Evolutionary conservation across 64 coral and sea anemone species (phyloP).

Genomic region (Montipora efflorescens): DNA sequence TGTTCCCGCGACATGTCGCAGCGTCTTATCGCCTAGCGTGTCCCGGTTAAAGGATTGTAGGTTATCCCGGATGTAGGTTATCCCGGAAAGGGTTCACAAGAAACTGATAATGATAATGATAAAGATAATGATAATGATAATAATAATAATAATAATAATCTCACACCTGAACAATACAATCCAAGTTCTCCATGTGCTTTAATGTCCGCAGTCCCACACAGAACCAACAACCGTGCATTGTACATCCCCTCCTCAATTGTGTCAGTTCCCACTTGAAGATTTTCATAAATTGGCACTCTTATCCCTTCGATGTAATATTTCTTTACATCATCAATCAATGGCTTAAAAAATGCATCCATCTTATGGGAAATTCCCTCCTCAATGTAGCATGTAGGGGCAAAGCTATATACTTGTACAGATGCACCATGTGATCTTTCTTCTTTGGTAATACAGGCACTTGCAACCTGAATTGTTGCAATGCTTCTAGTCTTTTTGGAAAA

Average conservation of each 20-base stretch:
- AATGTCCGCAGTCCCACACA: too few species aligned
- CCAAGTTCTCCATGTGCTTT: too few species aligned
- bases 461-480: constrained; percentile 11
- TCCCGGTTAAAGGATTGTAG: too few species aligned
- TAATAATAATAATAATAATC: too few species aligned
- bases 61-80: too few species aligned
- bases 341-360: constrained; percentile 48
- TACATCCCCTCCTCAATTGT: not conserved
- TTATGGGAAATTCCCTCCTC: constrained; percentile 31
- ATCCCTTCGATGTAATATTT: not conserved
- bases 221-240: too few species aligned
- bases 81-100: too few species aligned
- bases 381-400: constrained; percentile 33
- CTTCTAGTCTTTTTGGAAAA: constrained; percentile 27
- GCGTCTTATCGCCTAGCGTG: too few species aligned
- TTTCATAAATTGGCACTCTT: not conserved
- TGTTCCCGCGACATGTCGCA: too few species aligned
- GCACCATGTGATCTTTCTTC: not conserved
- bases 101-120: too few species aligned
- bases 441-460: constrained; percentile 29
- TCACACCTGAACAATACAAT: too few species aligned
- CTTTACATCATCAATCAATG: constrained; percentile 40
- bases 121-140: too few species aligned
- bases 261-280: constrained; percentile 12
- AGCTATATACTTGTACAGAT: constrained; percentile 16